phyloP scores from a whole-genome alignment of 23 tunicate species.

The Corella eumyota region DNA sequence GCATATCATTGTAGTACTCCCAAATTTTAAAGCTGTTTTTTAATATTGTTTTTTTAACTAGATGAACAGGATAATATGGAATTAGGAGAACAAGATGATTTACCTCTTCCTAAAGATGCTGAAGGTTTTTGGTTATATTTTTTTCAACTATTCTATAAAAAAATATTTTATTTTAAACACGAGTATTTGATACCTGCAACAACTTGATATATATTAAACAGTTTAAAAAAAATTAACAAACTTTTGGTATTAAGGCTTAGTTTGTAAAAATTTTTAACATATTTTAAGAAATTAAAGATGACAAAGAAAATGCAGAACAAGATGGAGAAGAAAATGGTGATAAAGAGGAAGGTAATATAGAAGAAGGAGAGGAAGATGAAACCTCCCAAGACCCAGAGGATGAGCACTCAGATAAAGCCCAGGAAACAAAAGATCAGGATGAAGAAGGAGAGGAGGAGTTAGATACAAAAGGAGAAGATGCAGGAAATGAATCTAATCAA shows the following conservation, averaged over 20 bases:
- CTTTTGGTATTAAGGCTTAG: not conserved
- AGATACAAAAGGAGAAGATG: slow-evolving; percentile 7
- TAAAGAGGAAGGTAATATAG: slow-evolving; percentile 14
- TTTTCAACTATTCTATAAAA: no score
- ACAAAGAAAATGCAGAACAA: not conserved
- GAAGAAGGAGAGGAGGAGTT: not conserved
- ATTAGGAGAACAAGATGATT: no score
- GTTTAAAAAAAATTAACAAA: not conserved
- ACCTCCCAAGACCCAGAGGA: slow-evolving; percentile 8
- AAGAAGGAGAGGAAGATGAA: slow-evolving; percentile 9
- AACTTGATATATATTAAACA: not conserved
- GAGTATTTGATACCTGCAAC: no score
- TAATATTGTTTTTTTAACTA: no score
- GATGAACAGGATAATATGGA: no score
- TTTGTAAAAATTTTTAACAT: not conserved
- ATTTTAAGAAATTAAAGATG: not conserved
- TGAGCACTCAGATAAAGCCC: slow-evolving; percentile 10
- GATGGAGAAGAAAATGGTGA: slow-evolving; percentile 13
- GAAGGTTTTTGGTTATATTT: no score
- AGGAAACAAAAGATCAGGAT: slow-evolving; percentile 7
- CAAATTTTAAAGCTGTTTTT: no score
- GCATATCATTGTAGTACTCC: no score
- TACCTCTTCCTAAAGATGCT: no score
- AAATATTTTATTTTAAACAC: no score
- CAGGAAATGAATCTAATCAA: not conserved